A percentile compares a stretch with the other conserved stretches of the same genome.
phyloP scores from a whole-genome alignment of 2,888 invertebrate genomes.

The Netelia virgata region DNA sequence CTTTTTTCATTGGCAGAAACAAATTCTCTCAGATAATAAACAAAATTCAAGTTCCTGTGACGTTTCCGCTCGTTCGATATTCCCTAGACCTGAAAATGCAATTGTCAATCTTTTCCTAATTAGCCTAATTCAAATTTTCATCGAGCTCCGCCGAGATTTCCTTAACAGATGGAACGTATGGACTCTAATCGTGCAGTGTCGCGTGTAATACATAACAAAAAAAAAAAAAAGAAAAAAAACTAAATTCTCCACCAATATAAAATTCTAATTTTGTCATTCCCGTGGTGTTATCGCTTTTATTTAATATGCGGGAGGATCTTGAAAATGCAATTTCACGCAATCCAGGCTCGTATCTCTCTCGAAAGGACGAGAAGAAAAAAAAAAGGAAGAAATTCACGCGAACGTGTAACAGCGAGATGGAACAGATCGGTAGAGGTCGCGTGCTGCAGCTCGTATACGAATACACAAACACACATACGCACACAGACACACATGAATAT shows the following conservation, averaged over 20 bases:
- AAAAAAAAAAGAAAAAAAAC: not conserved
- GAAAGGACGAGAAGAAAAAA: too few species aligned
- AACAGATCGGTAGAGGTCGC: constrained; percentile 52
- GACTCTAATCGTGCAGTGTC: too few species aligned
- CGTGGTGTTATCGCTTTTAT: not conserved
- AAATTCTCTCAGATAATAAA: too few species aligned
- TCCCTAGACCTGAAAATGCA: too few species aligned
- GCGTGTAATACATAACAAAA: not conserved
- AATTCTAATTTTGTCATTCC: constrained; percentile 3
- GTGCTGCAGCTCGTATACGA: constrained; percentile 20
- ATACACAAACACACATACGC: not conserved
- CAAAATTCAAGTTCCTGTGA: too few species aligned
- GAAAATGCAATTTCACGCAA: constrained; percentile 53
- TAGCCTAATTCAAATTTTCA: too few species aligned
- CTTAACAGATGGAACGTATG: too few species aligned
- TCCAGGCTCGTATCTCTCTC: constrained; percentile 38
- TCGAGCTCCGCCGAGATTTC: too few species aligned
- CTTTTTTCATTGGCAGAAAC: too few species aligned
- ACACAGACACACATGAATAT: not conserved
- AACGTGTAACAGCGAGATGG: constrained; percentile 24
- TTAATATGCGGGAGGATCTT: not conserved
- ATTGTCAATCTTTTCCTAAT: too few species aligned
- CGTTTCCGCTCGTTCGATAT: too few species aligned
- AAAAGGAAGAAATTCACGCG: constrained; percentile 34
- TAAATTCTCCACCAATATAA: not conserved